Conservation (phyloP, 2,113 vertebrate genomes). For the Irena cyanogastra region DNA sequence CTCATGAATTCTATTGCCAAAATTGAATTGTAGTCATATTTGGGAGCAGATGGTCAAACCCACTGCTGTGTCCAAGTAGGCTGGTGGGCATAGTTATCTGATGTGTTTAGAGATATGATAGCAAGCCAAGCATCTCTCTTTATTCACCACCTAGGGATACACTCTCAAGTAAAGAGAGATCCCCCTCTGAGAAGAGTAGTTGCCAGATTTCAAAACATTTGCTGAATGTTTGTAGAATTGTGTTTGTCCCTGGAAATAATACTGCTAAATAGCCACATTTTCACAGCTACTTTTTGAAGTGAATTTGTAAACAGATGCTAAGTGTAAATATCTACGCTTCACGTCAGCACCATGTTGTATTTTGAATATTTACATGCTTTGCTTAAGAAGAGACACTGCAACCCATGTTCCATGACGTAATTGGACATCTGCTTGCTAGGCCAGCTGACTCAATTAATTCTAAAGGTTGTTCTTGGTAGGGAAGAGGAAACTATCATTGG, state of each 20-base stretch:
- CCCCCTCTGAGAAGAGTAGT: neutral
- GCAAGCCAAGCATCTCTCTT: conserved; percentile 63
- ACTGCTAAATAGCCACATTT: neutral
- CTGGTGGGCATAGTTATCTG: conserved; percentile 70
- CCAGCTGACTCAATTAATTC: conserved; percentile 22
- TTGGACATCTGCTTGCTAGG: neutral
- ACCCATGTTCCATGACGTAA: neutral
- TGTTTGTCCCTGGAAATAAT: neutral
- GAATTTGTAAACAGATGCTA: neutral
- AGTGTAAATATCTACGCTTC: conserved; percentile 15
- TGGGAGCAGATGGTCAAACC: conserved; percentile 74
- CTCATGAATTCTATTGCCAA: conserved; percentile 61
- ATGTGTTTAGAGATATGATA: conserved; percentile 54
- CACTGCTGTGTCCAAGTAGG: conserved; percentile 72
- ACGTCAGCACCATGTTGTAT: neutral
- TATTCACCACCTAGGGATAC: conserved; percentile 58
- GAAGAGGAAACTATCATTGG: neutral
- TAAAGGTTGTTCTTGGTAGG: neutral
- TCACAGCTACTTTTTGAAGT: neutral
- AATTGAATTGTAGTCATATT: conserved; percentile 62
- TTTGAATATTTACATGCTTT: conserved; percentile 10
- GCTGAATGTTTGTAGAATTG: conserved; percentile 16
- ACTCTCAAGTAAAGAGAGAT: conserved; percentile 55
- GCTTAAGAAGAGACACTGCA: neutral
- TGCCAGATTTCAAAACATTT: conserved; percentile 45